Evolutionary conservation across 2,888 invertebrate species (phyloP).

Genomic region (Meteorus colon): DNA sequence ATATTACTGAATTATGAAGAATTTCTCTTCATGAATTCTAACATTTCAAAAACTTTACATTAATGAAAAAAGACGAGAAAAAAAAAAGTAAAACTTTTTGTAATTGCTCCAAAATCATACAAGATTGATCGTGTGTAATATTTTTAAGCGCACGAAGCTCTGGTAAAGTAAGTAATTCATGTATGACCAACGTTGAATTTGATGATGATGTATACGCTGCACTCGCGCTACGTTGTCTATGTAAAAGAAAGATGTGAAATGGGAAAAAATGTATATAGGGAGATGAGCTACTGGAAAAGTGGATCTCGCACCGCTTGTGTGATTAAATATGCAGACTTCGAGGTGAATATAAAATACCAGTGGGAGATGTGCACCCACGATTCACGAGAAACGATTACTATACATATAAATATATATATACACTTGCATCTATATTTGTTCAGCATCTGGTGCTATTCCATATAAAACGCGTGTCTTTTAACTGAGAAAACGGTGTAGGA

Average conservation of each 20-base stretch:
- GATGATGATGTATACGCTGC: not conserved
- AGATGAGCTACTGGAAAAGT: slow-evolving; percentile 64
- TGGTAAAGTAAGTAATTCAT: not conserved
- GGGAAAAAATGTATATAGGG: slow-evolving; percentile 37
- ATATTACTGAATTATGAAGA: no score
- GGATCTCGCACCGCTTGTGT: slow-evolving; percentile 60
- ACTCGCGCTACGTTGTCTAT: not conserved
- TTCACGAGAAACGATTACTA: slow-evolving; percentile 13
- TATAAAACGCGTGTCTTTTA: not conserved
- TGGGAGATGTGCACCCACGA: slow-evolving; percentile 43
- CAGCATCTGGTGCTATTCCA: not conserved
- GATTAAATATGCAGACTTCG: slow-evolving; percentile 70
- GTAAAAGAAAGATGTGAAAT: not conserved
- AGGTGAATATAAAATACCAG: slow-evolving; percentile 67
- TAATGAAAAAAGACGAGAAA: not conserved
- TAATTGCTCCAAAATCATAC: no score
- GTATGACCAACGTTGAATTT: slow-evolving; percentile 3
- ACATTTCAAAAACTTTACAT: no score
- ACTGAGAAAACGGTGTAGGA: not conserved
- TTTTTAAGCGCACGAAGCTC: not conserved
- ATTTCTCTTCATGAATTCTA: no score
- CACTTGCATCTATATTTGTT: not conserved
- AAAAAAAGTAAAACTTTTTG: not conserved
- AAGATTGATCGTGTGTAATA: no score
- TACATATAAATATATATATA: slow-evolving; percentile 1